Conservation (phyloP, 2,797 vertebrate species). For the Erethizon dorsatum region DNA sequence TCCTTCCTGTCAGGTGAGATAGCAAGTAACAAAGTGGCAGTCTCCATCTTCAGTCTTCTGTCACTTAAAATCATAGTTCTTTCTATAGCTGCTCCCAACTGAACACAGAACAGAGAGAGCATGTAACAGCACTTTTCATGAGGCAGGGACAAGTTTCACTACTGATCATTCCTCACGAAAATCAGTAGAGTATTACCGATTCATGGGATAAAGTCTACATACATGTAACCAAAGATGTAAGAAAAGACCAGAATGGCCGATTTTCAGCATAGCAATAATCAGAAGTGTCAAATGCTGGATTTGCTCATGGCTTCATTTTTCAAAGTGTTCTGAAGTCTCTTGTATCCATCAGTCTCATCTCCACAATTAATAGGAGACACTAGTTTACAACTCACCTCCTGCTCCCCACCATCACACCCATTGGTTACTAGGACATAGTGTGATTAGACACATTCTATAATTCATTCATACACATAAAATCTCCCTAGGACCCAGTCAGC, state of each 20-base stretch:
- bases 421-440: not conserved
- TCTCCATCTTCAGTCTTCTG: not conserved
- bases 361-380: not conserved
- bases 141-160: not conserved
- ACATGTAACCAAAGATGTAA: constrained; percentile 1
- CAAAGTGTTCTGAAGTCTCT: not conserved
- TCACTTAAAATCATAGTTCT: not conserved
- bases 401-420: too few species aligned
- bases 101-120: not conserved
- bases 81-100: not conserved
- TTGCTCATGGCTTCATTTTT: not conserved
- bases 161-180: not conserved
- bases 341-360: not conserved
- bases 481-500: not conserved
- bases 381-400: not conserved
- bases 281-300: not conserved
- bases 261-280: not conserved
- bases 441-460: not conserved
- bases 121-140: not conserved
- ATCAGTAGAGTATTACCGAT: not conserved
- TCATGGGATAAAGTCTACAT: not conserved
- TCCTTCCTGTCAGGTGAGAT: not conserved
- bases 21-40: not conserved
- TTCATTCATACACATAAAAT: not conserved
- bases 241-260: not conserved